Evolutionary conservation across 2,113 vertebrate species (phyloP).

Genomic region (Progne subis): DNA sequence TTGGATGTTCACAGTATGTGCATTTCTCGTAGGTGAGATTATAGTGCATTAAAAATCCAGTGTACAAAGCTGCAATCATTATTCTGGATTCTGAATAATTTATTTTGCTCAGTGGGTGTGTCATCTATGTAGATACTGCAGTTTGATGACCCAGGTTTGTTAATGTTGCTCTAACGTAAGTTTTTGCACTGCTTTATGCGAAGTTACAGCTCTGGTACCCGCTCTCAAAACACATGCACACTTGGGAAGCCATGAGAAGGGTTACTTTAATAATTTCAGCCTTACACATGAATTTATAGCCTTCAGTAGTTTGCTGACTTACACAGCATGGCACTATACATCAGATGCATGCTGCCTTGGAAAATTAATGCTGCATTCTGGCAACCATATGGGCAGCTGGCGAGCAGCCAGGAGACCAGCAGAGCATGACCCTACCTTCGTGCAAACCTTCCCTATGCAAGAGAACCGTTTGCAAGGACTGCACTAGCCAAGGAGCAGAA

Average conservation of each 20-base stretch:
- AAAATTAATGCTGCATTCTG: conserved; percentile 38
- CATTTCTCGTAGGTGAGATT: background rate
- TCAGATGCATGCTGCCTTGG: background rate
- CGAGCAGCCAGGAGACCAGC: background rate
- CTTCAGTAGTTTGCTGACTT: background rate
- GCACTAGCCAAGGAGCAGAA: background rate
- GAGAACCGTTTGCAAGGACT: background rate
- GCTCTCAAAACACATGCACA: background rate
- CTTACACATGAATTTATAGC: background rate
- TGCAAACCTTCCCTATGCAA: background rate
- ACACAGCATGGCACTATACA: background rate
- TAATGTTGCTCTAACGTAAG: background rate
- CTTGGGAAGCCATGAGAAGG: background rate
- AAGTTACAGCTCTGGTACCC: background rate
- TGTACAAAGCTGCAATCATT: background rate
- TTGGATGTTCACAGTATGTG: background rate
- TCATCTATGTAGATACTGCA: background rate
- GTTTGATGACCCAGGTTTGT: background rate
- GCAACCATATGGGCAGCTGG: conserved; percentile 33
- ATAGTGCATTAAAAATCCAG: background rate
- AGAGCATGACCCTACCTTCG: background rate
- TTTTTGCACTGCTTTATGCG: background rate
- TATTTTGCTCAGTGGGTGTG: conserved; percentile 7
- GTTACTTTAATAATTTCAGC: background rate
- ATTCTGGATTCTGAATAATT: background rate